Base-by-base conservation (phyloP, 2,888 invertebrate species). In the Slavum lentiscoides region DNA sequence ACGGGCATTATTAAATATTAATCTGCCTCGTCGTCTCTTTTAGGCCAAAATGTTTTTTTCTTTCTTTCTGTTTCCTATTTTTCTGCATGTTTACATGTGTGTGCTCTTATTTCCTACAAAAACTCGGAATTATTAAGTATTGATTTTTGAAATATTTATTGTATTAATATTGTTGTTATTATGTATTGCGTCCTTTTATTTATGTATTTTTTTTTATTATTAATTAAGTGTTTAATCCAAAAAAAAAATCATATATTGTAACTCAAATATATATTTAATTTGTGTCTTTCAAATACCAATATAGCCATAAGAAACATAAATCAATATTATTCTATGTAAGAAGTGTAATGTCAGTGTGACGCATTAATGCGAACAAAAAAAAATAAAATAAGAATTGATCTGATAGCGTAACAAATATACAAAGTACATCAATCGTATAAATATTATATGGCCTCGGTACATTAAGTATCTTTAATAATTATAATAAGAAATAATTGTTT, bases 61-160 rank as follows among this genome's bases (percentile, higher is more conserved):
- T 2, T 30, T 30, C n/a, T 21, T 37, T 39, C 30, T 43, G 15
- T 58, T 59, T 58, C 75, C 49, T 76, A 68, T 59, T 68, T 30
- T 68, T 30, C 7, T 58, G 17, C 21, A 5, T 58, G 19, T 58
- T 5, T 58, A 9, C 30, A 30, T 37, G 15, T 43, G 58, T 74
- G 21, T 67, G 6, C 49, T n/a, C 59, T 68, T 49, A 76, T 64
- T 30, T 58, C 59, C 13, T 75, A 19, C 58, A 19, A 55, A 43
- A 61, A 49, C 30, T 59, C 39, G 39, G 7, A 74, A 55, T 39
- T 43, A 19, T 66, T 49, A 58, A 58, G 11, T 55, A 70, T 70
- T 68, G 30, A 15, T 68, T 76, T 68, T 68, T 49, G 9, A 59
- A 59, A 68, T 76, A 30, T 76, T 43, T 75, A 67, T 75, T 43